Percentiles rank a stretch among this genome's conserved stretches.
These are phyloP conservation scores for Dryas iulia DNA, from an alignment of 1,140 invertebrate species.

Conservation along the genomic window DNA sequence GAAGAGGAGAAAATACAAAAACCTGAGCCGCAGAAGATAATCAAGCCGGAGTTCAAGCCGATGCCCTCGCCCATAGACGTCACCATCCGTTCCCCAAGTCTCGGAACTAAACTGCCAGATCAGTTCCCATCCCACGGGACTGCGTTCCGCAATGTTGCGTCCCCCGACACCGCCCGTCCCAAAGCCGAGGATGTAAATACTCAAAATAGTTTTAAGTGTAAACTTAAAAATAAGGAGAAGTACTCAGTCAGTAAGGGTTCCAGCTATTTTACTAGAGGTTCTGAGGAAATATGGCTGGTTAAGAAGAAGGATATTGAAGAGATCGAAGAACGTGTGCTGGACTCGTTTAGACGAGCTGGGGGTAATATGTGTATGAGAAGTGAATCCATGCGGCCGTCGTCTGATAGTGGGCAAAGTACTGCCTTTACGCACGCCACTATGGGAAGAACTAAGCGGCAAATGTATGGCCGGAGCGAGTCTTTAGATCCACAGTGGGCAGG, in stretches of 20 bases:
- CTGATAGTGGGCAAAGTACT: constrained; percentile 55
- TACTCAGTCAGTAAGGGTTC: constrained; percentile 69
- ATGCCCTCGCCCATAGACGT: constrained; percentile 60
- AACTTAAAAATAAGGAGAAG: constrained; percentile 66
- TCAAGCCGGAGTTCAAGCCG: constrained; percentile 71
- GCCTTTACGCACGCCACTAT: constrained; percentile 60
- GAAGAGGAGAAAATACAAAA: constrained; percentile 58
- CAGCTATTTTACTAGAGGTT: constrained; percentile 69
- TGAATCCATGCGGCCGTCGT: constrained; percentile 59
- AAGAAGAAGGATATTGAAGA: constrained; percentile 77
- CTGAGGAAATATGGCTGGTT: constrained; percentile 74
- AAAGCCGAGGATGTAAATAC: constrained; percentile 60
- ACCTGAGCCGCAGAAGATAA: constrained; percentile 68
- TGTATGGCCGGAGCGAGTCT: constrained; percentile 67
- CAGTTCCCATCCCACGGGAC: constrained; percentile 72
- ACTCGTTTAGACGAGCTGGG: constrained; percentile 67
- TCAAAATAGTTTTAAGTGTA: constrained; percentile 67
- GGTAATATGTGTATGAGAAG: constrained; percentile 59
- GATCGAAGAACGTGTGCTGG: constrained; percentile 69
- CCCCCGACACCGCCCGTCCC: constrained; percentile 49
- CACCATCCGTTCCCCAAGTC: constrained; percentile 66
- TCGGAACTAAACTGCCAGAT: constrained; percentile 62
- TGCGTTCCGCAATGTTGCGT: constrained; percentile 68
- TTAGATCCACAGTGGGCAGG: constrained; percentile 65
- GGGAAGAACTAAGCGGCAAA: constrained; percentile 57